phyloP scores from a whole-genome alignment of 2,113 vertebrate species.

The Zeus faber region DNA sequence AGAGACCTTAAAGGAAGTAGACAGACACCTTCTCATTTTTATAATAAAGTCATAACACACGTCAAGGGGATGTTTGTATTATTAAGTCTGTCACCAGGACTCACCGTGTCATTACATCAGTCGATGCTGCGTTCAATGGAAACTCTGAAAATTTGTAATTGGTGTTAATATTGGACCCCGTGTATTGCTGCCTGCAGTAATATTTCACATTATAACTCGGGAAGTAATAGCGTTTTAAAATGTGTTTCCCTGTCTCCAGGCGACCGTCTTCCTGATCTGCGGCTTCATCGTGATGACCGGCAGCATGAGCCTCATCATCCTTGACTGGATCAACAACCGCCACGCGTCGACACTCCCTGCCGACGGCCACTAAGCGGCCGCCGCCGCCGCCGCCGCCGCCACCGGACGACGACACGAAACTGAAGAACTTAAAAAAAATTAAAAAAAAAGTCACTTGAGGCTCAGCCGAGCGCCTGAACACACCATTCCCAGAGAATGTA shows the following conservation, averaged over 20 bases:
- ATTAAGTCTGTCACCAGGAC: no score
- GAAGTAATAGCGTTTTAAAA: no score
- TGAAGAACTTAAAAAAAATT: conserved; percentile 32
- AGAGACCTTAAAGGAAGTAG: no score
- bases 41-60: no score
- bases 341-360: conserved; percentile 33
- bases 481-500: conserved; percentile 98
- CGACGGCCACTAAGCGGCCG: conserved; percentile 55
- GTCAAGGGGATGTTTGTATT: no score
- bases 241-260: conserved; percentile 73
- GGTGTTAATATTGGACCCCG: no score
- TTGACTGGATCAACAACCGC: conserved; percentile 84
- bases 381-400: not conserved
- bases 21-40: no score
- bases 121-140: no score
- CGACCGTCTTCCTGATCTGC: conserved; percentile 80
- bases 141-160: no score
- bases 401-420: not conserved
- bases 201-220: no score
- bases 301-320: conserved; percentile 88
- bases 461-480: conserved; percentile 78
- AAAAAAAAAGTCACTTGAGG: conserved; percentile 39
- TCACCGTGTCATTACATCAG: no score
- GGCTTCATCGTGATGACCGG: conserved; percentile 89
- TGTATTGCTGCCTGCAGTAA: no score